These are phyloP conservation scores for Lynx canadensis DNA, from an alignment of 2,113 vertebrate genomes.

Conservation along the genomic window DNA sequence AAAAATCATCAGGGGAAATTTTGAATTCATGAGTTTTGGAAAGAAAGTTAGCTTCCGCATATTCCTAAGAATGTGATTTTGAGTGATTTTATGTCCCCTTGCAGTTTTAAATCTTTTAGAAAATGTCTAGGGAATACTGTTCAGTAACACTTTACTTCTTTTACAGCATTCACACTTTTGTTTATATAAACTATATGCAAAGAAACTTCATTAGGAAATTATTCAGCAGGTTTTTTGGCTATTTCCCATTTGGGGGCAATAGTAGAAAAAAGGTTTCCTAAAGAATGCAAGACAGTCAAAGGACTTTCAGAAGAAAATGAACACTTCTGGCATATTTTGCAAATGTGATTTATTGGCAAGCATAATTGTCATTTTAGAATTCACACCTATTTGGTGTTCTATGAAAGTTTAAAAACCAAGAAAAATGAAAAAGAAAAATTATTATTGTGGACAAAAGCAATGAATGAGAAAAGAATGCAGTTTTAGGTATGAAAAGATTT, in stretches of 20 bases:
- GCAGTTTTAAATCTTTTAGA: neutral
- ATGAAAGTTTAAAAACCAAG: neutral
- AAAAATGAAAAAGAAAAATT: neutral
- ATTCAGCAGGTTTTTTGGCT: neutral
- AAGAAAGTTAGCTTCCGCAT: neutral
- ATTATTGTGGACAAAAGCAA: neutral
- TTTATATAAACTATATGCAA: neutral
- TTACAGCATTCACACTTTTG: neutral
- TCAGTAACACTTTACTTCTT: neutral
- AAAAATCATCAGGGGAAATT: conserved; percentile 36
- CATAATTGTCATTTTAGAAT: neutral
- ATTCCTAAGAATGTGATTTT: neutral
- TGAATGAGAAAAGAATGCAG: neutral
- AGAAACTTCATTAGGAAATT: neutral
- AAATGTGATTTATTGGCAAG: neutral
- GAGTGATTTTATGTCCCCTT: neutral
- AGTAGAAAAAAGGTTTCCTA: neutral
- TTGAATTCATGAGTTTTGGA: neutral
- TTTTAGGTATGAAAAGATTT: neutral
- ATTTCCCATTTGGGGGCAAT: neutral
- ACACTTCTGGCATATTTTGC: neutral
- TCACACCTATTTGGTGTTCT: neutral
- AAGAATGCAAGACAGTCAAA: neutral
- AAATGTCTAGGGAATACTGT: neutral
- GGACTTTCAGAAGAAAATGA: neutral